phyloP scores from a whole-genome alignment of 64 coral and sea anemone species.

The Anthopleura sola region DNA sequence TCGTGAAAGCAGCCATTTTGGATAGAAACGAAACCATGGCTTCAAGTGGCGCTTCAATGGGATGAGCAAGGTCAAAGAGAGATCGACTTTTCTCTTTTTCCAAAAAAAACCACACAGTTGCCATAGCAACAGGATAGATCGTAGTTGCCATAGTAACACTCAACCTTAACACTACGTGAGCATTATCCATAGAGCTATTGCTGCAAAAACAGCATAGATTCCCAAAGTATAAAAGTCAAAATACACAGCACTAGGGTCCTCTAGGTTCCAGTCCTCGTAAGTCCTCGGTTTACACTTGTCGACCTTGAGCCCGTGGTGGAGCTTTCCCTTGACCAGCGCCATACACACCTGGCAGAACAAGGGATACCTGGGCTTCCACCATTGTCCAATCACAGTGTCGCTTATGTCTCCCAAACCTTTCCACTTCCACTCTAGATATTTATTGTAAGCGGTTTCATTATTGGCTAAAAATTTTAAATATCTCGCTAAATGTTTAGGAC shows the following conservation, averaged over 20 bases:
- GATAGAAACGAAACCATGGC: too few relatives aligned
- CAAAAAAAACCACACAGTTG: neutral
- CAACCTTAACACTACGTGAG: neutral
- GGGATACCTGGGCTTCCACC: conserved; percentile 84
- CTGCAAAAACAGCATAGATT: conserved; percentile 48
- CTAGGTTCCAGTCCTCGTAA: conserved; percentile 80
- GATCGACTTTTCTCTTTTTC: neutral
- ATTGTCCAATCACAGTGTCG: conserved; percentile 66
- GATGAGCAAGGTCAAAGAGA: too few relatives aligned
- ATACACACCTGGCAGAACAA: conserved; percentile 93
- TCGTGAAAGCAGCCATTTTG: too few relatives aligned
- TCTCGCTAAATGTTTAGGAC: conserved; percentile 55
- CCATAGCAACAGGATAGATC: neutral
- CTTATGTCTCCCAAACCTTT: conserved; percentile 75
- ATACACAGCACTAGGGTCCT: conserved; percentile 34
- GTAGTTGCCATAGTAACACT: neutral
- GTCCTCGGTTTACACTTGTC: conserved; percentile 66
- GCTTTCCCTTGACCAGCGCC: conserved; percentile 83
- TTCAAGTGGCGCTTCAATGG: too few relatives aligned
- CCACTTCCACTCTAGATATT: conserved; percentile 95
- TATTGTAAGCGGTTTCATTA: conserved; percentile 84
- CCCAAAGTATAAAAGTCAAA: conserved; percentile 41
- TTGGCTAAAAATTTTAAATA: conserved; percentile 54
- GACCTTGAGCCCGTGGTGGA: conserved; percentile 73
- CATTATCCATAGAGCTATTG: conserved; percentile 36